Evolutionary conservation across 2,888 invertebrate species (phyloP).

Genomic region (Mantis religiosa): DNA sequence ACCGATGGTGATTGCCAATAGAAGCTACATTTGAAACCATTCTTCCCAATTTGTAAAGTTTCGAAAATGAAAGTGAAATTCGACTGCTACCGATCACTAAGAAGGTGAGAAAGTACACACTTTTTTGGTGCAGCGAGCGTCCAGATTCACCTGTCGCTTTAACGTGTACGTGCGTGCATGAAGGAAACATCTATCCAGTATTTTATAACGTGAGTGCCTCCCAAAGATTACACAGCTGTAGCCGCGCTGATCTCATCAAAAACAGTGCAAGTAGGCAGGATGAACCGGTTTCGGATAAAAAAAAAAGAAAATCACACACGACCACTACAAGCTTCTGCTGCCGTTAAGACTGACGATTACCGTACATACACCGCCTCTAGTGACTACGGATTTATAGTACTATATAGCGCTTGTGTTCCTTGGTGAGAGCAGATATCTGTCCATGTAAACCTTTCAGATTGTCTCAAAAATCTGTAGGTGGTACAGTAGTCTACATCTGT

Average conservation of each 20-base stretch:
- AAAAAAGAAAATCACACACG: neutral
- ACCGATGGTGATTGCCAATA: too few species aligned
- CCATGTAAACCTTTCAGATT: neutral
- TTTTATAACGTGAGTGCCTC: neutral
- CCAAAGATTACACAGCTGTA: neutral
- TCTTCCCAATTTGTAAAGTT: too few species aligned
- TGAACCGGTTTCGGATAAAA: neutral
- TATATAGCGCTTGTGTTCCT: neutral
- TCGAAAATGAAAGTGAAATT: too few species aligned
- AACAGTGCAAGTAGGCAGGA: neutral
- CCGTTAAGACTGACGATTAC: neutral
- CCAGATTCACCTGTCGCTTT: conserved; percentile 5
- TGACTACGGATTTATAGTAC: neutral
- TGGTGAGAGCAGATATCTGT: neutral
- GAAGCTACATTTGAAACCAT: too few species aligned
- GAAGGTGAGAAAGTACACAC: neutral
- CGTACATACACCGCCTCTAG: neutral
- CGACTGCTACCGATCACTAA: too few species aligned
- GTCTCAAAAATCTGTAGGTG: neutral
- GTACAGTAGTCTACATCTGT: too few species aligned
- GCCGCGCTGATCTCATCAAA: neutral
- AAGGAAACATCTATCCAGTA: neutral
- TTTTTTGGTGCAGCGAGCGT: neutral
- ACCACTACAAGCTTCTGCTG: neutral
- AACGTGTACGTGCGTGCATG: neutral